Conservation (phyloP, 2,888 invertebrate species). For the Sipha maydis region DNA sequence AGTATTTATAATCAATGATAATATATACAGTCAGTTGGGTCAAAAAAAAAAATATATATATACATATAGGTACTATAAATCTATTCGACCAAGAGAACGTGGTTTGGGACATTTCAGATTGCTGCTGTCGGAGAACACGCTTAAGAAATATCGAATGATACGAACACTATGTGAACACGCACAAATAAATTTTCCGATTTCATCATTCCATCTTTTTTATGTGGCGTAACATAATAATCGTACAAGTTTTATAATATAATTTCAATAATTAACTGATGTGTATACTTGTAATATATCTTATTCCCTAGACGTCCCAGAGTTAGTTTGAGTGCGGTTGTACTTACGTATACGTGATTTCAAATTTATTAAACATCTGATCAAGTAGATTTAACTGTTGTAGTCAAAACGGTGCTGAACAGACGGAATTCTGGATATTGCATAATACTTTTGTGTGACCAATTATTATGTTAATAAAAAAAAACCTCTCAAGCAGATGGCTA, state of each 20-base stretch:
- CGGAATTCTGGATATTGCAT: no score
- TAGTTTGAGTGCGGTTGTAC: neutral
- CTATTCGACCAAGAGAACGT: neutral
- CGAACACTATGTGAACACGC: neutral
- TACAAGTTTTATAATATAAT: neutral
- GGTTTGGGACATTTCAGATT: neutral
- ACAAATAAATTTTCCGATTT: neutral
- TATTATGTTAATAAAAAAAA: no score
- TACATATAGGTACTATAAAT: neutral
- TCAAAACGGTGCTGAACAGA: no score
- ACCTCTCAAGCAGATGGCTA: no score
- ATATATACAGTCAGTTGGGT: conserved; percentile 11
- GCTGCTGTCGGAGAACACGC: neutral
- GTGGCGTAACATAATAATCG: neutral
- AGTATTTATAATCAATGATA: conserved; percentile 17
- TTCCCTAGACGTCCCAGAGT: neutral
- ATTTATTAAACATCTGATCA: neutral
- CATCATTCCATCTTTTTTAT: neutral
- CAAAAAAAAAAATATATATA: neutral
- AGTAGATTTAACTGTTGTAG: neutral
- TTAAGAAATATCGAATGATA: neutral
- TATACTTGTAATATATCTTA: neutral
- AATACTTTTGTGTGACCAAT: no score
- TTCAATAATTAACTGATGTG: neutral
- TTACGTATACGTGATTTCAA: neutral